Conservation (phyloP, 2,113 vertebrate genomes). For the Poecilia latipinna region DNA sequence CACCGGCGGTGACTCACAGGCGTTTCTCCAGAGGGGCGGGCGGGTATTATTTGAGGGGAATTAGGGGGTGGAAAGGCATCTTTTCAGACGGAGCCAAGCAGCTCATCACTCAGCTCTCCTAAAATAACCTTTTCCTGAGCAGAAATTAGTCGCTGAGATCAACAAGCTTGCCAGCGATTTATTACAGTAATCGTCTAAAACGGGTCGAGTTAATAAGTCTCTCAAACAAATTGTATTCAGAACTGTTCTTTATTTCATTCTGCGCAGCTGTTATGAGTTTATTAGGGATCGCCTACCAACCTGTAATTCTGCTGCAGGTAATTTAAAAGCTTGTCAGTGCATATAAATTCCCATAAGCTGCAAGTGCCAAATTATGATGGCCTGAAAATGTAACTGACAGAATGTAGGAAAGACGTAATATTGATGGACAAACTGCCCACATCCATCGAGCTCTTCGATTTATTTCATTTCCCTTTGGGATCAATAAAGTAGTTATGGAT, state of each 20-base stretch:
- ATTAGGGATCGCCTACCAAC: background rate
- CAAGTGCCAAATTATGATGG: background rate
- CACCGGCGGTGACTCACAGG: constrained; percentile 54
- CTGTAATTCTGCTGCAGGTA: background rate
- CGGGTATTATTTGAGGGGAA: constrained; percentile 59
- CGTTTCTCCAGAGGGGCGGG: constrained; percentile 41
- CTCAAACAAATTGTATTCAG: background rate
- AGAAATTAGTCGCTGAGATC: constrained; percentile 22
- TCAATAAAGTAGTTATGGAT: no score
- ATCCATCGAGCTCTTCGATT: no score
- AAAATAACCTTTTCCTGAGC: constrained; percentile 33
- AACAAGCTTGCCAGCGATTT: constrained; percentile 8
- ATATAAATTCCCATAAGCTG: background rate
- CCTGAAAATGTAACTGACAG: background rate
- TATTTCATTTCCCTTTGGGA: no score
- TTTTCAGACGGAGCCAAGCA: constrained; percentile 51
- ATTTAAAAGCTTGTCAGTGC: background rate
- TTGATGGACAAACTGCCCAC: no score
- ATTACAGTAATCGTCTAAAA: constrained; percentile 10
- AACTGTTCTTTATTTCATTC: background rate
- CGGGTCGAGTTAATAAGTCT: background rate
- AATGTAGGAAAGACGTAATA: background rate
- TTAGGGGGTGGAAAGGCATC: constrained; percentile 47
- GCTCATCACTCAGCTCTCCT: constrained; percentile 27
- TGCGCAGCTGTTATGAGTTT: background rate